A percentile compares a stretch with the other conserved stretches of the same genome.
phyloP scores from a whole-genome alignment of 2,888 invertebrate species.

The Eurytoma adleriae region DNA sequence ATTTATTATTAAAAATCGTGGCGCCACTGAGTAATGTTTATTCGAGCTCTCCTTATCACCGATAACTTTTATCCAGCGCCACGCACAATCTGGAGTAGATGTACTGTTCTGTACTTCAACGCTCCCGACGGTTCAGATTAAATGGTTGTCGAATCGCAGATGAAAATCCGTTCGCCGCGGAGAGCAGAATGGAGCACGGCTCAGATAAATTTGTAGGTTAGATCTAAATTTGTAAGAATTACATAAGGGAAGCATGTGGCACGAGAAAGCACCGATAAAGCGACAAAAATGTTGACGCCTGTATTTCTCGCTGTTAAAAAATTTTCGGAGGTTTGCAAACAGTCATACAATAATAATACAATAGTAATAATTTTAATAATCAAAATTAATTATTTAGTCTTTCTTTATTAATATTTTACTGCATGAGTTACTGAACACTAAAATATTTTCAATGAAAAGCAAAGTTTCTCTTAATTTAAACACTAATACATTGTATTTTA shows the following conservation, averaged over 20 bases:
- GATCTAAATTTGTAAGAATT: constrained; percentile 48
- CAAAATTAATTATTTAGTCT: no score
- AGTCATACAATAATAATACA: no score
- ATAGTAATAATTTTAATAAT: no score
- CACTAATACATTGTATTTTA: neutral
- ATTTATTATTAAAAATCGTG: no score
- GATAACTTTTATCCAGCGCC: neutral
- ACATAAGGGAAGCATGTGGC: constrained; percentile 13
- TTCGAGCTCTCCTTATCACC: neutral
- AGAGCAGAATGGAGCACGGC: neutral
- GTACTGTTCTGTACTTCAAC: neutral
- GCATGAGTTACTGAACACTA: no score
- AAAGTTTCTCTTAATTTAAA: no score
- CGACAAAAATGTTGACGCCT: neutral
- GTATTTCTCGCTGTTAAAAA: neutral
- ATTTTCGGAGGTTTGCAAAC: no score
- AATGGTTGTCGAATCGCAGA: no score
- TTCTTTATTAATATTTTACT: no score
- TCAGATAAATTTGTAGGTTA: constrained; percentile 44
- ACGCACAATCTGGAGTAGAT: neutral
- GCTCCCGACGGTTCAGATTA: no score
- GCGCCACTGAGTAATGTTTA: no score
- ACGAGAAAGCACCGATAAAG: neutral
- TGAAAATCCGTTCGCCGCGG: neutral
- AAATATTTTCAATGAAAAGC: no score